phyloP scores from a whole-genome alignment of 2,888 invertebrate genomes.

The Noctua fimbriata region DNA sequence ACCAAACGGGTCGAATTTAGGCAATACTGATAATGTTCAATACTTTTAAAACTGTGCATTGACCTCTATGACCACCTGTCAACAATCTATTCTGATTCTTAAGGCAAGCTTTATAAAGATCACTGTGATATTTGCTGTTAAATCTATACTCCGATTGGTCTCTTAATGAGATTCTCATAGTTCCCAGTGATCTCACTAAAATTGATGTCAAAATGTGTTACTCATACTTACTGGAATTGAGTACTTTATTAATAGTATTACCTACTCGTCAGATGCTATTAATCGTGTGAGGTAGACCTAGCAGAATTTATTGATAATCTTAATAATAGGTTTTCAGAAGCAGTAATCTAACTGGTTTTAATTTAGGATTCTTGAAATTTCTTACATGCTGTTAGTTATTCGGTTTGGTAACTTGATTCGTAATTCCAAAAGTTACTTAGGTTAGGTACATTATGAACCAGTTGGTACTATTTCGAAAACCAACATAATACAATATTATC shows the following conservation, averaged over 20 bases:
- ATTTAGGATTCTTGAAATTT: not conserved
- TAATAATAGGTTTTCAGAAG: not conserved
- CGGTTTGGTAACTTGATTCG: not conserved
- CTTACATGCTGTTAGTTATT: not conserved
- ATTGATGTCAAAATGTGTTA: conserved; percentile 16
- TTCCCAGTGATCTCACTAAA: not conserved
- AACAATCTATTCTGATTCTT: not conserved
- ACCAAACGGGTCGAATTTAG: not conserved
- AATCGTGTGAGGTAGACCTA: not conserved
- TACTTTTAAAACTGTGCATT: not conserved
- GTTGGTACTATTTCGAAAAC: not conserved
- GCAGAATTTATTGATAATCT: not conserved
- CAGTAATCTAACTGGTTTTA: not conserved
- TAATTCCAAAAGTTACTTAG: not conserved
- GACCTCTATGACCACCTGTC: not conserved
- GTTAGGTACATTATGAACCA: not conserved
- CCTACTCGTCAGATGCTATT: too few relatives aligned
- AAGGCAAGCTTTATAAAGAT: not conserved
- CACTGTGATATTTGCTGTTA: not conserved
- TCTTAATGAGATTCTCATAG: conserved; percentile 1
- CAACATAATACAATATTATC: not conserved
- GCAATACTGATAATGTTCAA: not conserved
- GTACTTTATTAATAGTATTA: not conserved
- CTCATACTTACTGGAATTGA: not conserved
- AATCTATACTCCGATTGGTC: not conserved